phyloP scores from a whole-genome alignment of 2,113 vertebrate genomes.

The Pterocles gutturalis region DNA sequence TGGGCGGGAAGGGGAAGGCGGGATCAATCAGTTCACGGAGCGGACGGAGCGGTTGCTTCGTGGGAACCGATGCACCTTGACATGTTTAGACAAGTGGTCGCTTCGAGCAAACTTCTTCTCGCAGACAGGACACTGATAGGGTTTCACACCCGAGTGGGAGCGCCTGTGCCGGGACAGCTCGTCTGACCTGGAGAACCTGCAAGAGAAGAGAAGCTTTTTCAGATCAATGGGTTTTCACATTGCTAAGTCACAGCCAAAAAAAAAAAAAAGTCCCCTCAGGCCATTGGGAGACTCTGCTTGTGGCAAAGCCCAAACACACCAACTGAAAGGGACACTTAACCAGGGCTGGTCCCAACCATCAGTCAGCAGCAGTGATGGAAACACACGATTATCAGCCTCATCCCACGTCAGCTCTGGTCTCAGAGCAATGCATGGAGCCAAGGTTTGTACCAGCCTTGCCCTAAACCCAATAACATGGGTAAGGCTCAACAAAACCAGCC shows the following conservation, averaged over 20 bases:
- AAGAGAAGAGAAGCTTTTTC: slow-evolving; percentile 4
- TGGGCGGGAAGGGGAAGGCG: background rate
- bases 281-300: background rate
- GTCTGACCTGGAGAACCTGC: slow-evolving; percentile 95
- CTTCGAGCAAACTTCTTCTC: slow-evolving; percentile 99
- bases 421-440: background rate
- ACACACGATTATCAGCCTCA: background rate
- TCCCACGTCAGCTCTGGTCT: background rate
- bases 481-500: background rate
- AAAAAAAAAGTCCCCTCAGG: background rate
- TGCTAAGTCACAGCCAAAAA: fast-evolving
- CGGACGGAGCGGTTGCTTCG: slow-evolving; percentile 91
- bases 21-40: slow-evolving; percentile 84
- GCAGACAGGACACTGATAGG: slow-evolving; percentile 94
- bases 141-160: slow-evolving; percentile 97
- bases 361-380: background rate
- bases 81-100: slow-evolving; percentile 98
- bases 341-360: fast-evolving
- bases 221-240: background rate
- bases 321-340: background rate
- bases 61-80: slow-evolving; percentile 99
- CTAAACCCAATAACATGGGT: background rate
- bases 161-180: slow-evolving; percentile 95
- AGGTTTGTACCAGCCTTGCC: fast-evolving
- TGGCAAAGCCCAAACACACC: background rate